Evolutionary conservation across 2,113 vertebrate species (phyloP), one percentile per base, ranked within the genome.

Genomic region (Chaetops frenatus): DNA sequence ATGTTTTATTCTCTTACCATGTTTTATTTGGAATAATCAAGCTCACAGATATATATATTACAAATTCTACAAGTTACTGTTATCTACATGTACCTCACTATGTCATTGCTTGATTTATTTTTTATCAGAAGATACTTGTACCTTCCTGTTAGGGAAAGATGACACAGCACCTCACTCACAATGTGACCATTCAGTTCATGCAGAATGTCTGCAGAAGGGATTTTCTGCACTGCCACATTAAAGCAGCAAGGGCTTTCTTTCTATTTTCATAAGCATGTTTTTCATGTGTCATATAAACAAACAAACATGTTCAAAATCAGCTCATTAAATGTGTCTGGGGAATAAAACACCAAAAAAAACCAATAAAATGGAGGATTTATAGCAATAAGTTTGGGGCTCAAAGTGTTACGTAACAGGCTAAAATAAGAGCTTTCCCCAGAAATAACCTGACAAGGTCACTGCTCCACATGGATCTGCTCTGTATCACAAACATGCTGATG

Each of bases 391-490:
- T 66, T 74, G n/a, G 45, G 62, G 17, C 38, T 83, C 21, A n/a
- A 36, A 50, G 29, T 48, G 16, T 88, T 88, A 77, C 2, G 1
- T 42, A 88, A 83, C 21, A 61, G 67, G 45, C 79, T 90, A 86
- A 92, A 95, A 88, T 66, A 83, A 77, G 42, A 87, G n/a, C 15
- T 72, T 88, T 87, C 62, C 53, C 23, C 35, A 54, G 67, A 22
- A 81, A 77, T 22, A 92, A 78, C 54, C 27, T 69, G 47, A 79
- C 79, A 92, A 92, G 64, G 86, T 86, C 82, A 87, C 57, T 65
- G 36, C 79, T 92, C 16, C 36, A 38, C 6, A 77, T 7, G 58
- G 25, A 38, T 95, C 53, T 66, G 28, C 54, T 61, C 76, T 81
- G 27, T 42, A 78, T 44, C 56, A 74, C 19, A 71, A 81, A 86